Evolutionary conservation across 2,888 invertebrate genomes (phyloP), one percentile per base, ranked within the genome.

Genomic region (Microctonus hyperodae): DNA sequence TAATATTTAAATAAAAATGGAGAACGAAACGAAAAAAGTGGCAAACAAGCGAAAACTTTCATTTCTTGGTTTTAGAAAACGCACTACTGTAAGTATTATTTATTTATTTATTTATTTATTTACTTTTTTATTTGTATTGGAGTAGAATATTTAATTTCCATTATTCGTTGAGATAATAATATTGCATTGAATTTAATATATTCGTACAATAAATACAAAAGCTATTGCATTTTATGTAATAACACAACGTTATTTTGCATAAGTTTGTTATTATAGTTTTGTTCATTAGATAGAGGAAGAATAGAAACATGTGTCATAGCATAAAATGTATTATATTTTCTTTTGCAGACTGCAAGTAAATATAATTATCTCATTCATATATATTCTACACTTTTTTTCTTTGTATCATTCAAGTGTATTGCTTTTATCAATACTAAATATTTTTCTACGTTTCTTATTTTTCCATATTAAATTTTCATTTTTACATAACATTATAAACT

Each of bases 41-140:
- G 50, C 50, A 20, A 33, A 60, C 79, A 88, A 88, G 79, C 88
- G 90, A 83, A 92, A 92, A 81, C 86, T 92, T 65, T 91, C 91
- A 60, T 92, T 92, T 83, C 87, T 92, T 71, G 91, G 92, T 75
- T 91, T 92, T 79, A 87, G 88, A 69, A 88, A 88, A 80, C 88
- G 87, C 87, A 85, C 78, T 85, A 87, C 85, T 75, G 7, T 84
- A 69, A 82, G 82, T 77, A 23, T 25, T 64, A 44, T 28, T 31
- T 35, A n/a, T 31, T 20, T 9, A 55, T 55, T 16, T 13, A 7
- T 25, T 6, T 28, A 31, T 25, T 16, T 61, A 16, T 20, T 51
- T 22, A 50, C 6, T 4, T n/a, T 7, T n/a, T 22, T 13, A 57
- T 33, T 20, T 37, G 4, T n/a, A 22, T 35, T 16, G 9, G 31